phyloP scores from a whole-genome alignment of 2,797 vertebrate genomes.

The Arnoldichthys spilopterus region DNA sequence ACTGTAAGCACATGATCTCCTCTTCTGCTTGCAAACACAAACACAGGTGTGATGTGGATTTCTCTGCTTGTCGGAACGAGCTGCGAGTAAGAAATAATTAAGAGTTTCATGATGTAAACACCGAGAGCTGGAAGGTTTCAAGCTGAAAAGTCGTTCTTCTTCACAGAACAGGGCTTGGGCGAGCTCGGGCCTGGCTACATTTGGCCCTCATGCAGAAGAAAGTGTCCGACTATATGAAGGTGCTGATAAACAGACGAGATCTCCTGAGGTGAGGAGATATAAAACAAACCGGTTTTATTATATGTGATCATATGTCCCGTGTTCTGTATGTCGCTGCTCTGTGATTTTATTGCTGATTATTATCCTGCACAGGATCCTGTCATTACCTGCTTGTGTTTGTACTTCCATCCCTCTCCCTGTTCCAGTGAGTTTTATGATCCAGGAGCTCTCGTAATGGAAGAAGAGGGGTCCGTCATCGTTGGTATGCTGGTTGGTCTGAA shows the following conservation, averaged over 20 bases:
- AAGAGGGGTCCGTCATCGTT: constrained; percentile 92
- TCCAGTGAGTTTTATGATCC: constrained; percentile 95
- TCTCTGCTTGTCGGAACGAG: not conserved
- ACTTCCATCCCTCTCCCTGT: too few relatives aligned
- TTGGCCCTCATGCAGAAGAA: constrained; percentile 98
- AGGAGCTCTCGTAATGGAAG: constrained; percentile 91
- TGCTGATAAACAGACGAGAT: constrained; percentile 89
- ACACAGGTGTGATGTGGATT: too few relatives aligned
- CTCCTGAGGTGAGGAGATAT: constrained; percentile 83
- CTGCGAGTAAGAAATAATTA: not conserved
- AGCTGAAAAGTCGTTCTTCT: not conserved
- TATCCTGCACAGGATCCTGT: not conserved
- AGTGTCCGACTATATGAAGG: constrained; percentile 94
- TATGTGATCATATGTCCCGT: too few relatives aligned
- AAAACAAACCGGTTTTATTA: not conserved
- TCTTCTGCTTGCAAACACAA: too few relatives aligned
- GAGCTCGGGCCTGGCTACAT: constrained; percentile 95
- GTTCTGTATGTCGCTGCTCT: too few relatives aligned
- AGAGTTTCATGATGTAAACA: not conserved
- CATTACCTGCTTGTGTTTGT: too few relatives aligned
- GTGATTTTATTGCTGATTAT: not conserved
- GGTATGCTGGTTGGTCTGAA: constrained; percentile 96
- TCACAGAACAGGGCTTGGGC: constrained; percentile 90
- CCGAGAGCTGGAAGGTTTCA: not conserved
- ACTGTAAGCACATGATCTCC: too few relatives aligned